A percentile compares a stretch with the other conserved stretches of the same genome.
These are phyloP conservation scores for Drosophila kikkawai DNA, from an alignment of 1,140 invertebrate species.

Conservation along the genomic window DNA sequence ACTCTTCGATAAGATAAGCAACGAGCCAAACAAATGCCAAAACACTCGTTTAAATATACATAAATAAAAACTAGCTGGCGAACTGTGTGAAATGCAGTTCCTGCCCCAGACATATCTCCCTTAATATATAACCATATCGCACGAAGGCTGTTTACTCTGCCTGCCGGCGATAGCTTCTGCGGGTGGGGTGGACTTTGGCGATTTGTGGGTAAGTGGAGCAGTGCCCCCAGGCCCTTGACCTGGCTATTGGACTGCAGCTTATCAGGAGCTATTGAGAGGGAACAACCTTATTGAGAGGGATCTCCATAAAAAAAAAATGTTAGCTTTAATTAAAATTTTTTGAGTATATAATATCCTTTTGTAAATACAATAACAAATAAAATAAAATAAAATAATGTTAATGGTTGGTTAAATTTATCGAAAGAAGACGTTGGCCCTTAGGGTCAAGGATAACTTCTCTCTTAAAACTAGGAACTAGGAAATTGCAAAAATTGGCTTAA, in stretches of 20 bases:
- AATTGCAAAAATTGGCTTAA: no score
- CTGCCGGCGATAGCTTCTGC: constrained; percentile 15
- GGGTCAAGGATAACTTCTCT: no score
- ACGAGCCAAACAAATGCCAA: constrained; percentile 33
- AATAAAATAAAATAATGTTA: no score
- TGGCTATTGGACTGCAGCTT: not conserved
- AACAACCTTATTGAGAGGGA: no score
- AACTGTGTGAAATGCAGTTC: constrained; percentile 18
- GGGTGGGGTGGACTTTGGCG: constrained; percentile 19
- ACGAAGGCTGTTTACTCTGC: constrained; percentile 13
- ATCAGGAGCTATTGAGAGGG: not conserved
- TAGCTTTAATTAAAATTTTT: no score
- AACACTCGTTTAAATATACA: constrained; percentile 14
- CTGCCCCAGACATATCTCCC: not conserved
- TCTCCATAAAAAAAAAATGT: no score
- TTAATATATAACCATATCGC: not conserved
- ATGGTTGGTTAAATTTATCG: no score
- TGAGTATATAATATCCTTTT: no score
- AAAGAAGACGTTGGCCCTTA: no score
- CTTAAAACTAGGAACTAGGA: no score
- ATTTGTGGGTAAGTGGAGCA: constrained; percentile 35
- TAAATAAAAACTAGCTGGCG: constrained; percentile 18
- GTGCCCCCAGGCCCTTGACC: constrained; percentile 13
- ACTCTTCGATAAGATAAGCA: constrained; percentile 57
- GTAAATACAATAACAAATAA: no score